Percentiles rank a stretch among this genome's conserved stretches.
Evolutionary conservation across 2,888 invertebrate genomes (phyloP).

Genomic region (Leptinotarsa juncta): DNA sequence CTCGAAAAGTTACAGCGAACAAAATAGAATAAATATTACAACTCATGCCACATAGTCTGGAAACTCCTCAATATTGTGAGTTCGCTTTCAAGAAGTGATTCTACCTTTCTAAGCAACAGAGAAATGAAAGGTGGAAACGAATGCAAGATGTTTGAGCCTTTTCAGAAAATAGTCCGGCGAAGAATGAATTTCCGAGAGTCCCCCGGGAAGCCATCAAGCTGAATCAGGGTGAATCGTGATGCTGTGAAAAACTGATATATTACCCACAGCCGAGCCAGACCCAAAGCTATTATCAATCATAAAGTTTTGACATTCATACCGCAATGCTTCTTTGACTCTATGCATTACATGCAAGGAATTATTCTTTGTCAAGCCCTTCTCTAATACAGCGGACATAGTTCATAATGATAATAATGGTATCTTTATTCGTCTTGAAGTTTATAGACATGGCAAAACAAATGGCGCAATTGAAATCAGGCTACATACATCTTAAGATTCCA

Average conservation of each 20-base stretch:
- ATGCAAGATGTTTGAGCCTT: background rate
- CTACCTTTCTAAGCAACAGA: no score
- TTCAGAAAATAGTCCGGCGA: background rate
- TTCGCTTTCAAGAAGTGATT: no score
- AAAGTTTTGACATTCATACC: conserved; percentile 1
- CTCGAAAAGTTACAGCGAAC: no score
- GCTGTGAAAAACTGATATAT: conserved; percentile 18
- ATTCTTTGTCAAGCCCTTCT: background rate
- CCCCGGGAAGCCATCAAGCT: conserved; percentile 3
- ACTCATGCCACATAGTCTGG: no score
- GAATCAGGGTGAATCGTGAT: conserved; percentile 8
- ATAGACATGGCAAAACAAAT: no score
- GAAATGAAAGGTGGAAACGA: background rate
- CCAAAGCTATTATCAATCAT: background rate
- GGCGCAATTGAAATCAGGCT: no score
- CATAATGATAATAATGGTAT: no score
- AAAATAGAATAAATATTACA: no score
- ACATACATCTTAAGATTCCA: no score
- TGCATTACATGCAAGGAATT: background rate
- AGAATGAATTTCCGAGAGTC: conserved; percentile 1
- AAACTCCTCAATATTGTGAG: no score
- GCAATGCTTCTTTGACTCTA: background rate
- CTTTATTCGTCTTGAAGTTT: no score
- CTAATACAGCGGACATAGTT: no score
- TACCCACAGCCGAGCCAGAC: background rate